These are phyloP conservation scores for Acanthopagrus latus DNA, from an alignment of 2,797 vertebrate species.

Conservation along the genomic window DNA sequence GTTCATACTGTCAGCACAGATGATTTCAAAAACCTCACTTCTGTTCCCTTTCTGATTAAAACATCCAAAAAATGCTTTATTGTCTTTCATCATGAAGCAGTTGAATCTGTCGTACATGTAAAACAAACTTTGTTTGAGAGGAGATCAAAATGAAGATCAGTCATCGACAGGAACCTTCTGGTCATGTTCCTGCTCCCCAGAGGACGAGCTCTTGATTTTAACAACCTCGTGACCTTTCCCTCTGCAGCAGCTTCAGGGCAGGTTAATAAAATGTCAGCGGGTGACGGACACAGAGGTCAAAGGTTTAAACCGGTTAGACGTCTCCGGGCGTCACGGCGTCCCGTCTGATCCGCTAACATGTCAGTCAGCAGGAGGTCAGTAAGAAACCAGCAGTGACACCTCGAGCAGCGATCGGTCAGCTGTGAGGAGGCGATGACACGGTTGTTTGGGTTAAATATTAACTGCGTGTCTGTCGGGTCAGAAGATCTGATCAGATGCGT, in stretches of 20 bases:
- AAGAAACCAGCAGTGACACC: neutral
- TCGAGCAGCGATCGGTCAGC: neutral
- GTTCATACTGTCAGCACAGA: too few species aligned
- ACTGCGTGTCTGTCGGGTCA: too few species aligned
- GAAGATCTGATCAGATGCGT: too few species aligned
- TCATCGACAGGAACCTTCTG: neutral
- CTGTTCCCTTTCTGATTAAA: too few species aligned
- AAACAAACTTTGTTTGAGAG: neutral
- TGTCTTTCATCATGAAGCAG: neutral
- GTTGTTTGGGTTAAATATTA: too few species aligned
- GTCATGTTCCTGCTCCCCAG: neutral
- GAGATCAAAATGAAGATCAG: neutral
- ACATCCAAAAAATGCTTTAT: neutral
- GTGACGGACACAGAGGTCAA: slow-evolving; percentile 12
- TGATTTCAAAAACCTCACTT: too few species aligned
- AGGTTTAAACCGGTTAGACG: neutral
- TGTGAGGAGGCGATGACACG: neutral
- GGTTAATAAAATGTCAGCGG: neutral
- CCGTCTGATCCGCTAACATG: too few species aligned
- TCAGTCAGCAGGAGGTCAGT: too few species aligned
- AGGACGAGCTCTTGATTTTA: neutral
- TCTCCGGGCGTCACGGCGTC: neutral
- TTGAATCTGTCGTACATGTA: neutral
- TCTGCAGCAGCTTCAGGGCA: neutral
- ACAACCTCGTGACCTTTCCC: neutral